Percentiles rank a stretch among this genome's conserved stretches.
Conservation (phyloP, 1,140 invertebrate genomes). For the Thrips palmi region DNA sequence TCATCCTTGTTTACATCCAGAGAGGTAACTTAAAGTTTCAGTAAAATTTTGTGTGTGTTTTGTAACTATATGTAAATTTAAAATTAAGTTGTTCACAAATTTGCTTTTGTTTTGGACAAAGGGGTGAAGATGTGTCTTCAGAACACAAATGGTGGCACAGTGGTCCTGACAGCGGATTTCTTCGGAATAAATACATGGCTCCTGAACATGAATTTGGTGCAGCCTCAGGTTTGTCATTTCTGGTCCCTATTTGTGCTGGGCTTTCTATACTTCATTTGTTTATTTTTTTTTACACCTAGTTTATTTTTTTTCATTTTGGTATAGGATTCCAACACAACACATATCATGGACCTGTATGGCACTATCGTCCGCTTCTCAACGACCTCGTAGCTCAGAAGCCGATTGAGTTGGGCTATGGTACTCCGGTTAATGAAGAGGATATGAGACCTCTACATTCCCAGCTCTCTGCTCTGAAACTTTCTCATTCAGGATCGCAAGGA, state of each 20-base stretch:
- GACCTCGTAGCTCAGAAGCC: too few relatives aligned
- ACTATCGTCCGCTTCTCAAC: slow-evolving; percentile 47
- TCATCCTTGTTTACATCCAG: slow-evolving; percentile 55
- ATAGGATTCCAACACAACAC: slow-evolving; percentile 63
- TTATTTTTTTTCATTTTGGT: slow-evolving; percentile 1
- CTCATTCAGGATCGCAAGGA: too few relatives aligned
- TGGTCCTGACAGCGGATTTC: slow-evolving; percentile 11
- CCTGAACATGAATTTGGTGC: slow-evolving; percentile 37
- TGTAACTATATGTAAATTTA: too few relatives aligned
- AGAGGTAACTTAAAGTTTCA: slow-evolving; percentile 32
- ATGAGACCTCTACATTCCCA: too few relatives aligned
- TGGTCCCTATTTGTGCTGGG: not conserved
- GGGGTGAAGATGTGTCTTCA: slow-evolving; percentile 20
- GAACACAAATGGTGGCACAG: slow-evolving; percentile 23
- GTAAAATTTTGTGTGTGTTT: slow-evolving; percentile 14
- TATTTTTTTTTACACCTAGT: too few relatives aligned
- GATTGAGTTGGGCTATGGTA: too few relatives aligned
- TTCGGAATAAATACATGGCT: slow-evolving; percentile 20
- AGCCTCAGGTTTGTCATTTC: slow-evolving; percentile 14
- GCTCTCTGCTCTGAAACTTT: too few relatives aligned
- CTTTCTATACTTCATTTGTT: too few relatives aligned
- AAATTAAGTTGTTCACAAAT: not conserved
- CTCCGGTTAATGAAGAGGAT: too few relatives aligned
- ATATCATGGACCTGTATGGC: slow-evolving; percentile 65
- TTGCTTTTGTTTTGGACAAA: slow-evolving; percentile 7